Evolutionary conservation across 2,888 invertebrate genomes (phyloP), one percentile per base, ranked within the genome.

Genomic region (Tethea ocularis): DNA sequence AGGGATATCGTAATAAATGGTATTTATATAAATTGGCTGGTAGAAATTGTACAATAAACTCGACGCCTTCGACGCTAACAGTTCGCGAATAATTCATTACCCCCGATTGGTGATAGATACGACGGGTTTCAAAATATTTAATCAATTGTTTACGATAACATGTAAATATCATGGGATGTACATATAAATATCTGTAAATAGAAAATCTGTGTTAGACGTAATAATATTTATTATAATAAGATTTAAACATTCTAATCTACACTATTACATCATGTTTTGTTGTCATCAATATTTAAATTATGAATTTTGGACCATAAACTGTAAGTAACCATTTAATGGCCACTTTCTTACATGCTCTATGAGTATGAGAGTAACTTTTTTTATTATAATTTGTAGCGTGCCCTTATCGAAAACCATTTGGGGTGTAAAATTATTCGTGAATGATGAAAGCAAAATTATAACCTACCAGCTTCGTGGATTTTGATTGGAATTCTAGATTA

Each of bases 151-250:
- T 3, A n/a, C n/a, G 1, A 38, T n/a, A 7, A n/a, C 10, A n/a
- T 38, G 38, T 38, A 38, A 38, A 38, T 38, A 38, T 38, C 1
- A 38, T n/a, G 7, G 7, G 10, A 3, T n/a, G 38, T 38, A 38
- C n/a, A 38, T 38, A 38, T n/a, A 38, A 26, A 38, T n/a, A 38
- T n/a, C n/a, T 38, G 38, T 38, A 38, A 38, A 36, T 36, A 41
- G 41, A 17, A 10, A 17, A 41, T 41, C n/a, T 41, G 41, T 41
- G 41, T 51, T 51, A 36, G 20, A 22, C 41, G 52, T 75, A 66
- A 71, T 70, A 74, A 38, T 74, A 75, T 73, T 69, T 72, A 66
- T 66, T 67, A 63, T 59, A 60, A 61, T 57, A 59, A 58, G 57
- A 56, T 26, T 24, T 46, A 20, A 38, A 46, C 20, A 10, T 20